phyloP scores from a whole-genome alignment of 2,888 invertebrate genomes.

The Peribatodes rhomboidaria region DNA sequence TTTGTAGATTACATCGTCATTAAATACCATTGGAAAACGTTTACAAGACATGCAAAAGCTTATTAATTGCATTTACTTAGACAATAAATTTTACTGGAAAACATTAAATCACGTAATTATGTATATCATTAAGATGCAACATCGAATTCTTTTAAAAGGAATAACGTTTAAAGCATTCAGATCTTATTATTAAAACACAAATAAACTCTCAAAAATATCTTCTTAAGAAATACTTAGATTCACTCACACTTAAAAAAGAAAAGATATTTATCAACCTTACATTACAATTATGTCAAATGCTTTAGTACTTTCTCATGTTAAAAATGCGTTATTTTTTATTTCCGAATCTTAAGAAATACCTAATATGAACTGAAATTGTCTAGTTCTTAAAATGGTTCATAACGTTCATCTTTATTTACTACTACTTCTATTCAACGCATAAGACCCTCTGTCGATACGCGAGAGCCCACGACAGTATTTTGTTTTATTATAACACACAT shows the following conservation, averaged over 20 bases:
- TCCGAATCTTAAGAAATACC: too few relatives aligned
- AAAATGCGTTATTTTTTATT: not conserved
- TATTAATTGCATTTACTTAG: constrained; percentile 54
- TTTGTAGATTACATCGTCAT: constrained; percentile 50
- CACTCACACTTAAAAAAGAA: constrained; percentile 23
- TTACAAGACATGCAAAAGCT: constrained; percentile 60
- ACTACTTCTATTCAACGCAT: too few relatives aligned
- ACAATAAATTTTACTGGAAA: constrained; percentile 53
- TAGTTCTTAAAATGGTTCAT: too few relatives aligned
- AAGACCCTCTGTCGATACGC: too few relatives aligned
- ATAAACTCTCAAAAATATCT: constrained; percentile 68
- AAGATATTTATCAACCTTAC: not conserved
- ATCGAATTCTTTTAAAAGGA: constrained; percentile 26
- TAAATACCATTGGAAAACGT: constrained; percentile 38
- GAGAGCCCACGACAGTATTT: too few relatives aligned
- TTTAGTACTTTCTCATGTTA: constrained; percentile 2
- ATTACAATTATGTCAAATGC: constrained; percentile 14
- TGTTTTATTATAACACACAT: too few relatives aligned
- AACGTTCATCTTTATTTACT: too few relatives aligned
- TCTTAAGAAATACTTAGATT: constrained; percentile 37
- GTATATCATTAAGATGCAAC: constrained; percentile 28
- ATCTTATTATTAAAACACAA: constrained; percentile 61
- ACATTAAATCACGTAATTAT: constrained; percentile 47
- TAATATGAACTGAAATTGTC: too few relatives aligned
- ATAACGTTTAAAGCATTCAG: constrained; percentile 45